Percentiles rank a stretch among this genome's conserved stretches.
phyloP scores from a whole-genome alignment of 1,140 invertebrate species.

The Neodiprion fabricii region DNA sequence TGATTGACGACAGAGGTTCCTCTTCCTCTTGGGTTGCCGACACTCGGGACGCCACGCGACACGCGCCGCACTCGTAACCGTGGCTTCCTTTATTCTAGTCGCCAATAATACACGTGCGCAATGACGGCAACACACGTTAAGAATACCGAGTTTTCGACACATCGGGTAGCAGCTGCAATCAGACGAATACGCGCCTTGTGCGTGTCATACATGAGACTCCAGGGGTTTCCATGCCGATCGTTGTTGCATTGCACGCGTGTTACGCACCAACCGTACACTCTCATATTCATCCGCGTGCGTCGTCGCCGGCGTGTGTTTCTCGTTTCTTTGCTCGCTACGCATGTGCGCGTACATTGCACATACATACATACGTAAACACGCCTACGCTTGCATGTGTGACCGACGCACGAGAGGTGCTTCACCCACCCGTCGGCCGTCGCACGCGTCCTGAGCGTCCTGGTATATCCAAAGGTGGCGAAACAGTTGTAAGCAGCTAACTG shows the following conservation, averaged over 20 bases:
- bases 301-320: no score
- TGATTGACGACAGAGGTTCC: no score
- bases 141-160: not conserved
- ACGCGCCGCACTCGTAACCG: slow-evolving; percentile 31
- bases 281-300: not conserved
- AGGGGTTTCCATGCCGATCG: not conserved
- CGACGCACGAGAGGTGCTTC: slow-evolving; percentile 3
- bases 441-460: not conserved
- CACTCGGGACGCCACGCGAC: slow-evolving; percentile 15
- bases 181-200: not conserved
- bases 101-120: slow-evolving; percentile 1
- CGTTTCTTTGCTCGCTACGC: no score
- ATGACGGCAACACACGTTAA: slow-evolving; percentile 15
- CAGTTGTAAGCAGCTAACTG: not conserved
- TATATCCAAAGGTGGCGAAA: not conserved
- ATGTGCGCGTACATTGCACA: not conserved
- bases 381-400: not conserved
- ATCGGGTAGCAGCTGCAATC: not conserved
- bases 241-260: not conserved
- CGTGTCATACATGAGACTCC: slow-evolving; percentile 20
- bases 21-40: no score
- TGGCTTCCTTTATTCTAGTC: slow-evolving; percentile 13
- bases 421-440: not conserved
- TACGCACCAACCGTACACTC: not conserved
- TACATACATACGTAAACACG: not conserved